These are phyloP conservation scores for Odontesthes bonariensis DNA, from an alignment of 2,113 vertebrate genomes.

Conservation along the genomic window DNA sequence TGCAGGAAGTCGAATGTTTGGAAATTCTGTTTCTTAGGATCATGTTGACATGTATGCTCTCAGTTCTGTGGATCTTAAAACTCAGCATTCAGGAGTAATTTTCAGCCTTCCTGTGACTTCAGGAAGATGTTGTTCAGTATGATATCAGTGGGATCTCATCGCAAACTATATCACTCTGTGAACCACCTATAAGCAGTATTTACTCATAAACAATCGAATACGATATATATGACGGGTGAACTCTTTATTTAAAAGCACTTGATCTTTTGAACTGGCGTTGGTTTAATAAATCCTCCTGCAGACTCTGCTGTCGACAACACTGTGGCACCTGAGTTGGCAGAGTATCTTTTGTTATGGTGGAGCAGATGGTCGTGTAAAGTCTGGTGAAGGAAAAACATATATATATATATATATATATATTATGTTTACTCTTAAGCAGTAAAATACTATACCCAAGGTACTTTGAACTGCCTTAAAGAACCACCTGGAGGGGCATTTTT, in stretches of 20 bases:
- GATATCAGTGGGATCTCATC: too few relatives aligned
- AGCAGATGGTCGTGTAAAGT: conserved; percentile 60
- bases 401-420: too few relatives aligned
- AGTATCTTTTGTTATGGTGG: conserved; percentile 32
- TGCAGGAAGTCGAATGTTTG: too few relatives aligned
- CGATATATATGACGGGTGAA: too few relatives aligned
- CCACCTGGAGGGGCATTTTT: not conserved
- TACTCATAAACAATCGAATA: not conserved
- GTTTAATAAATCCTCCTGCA: conserved; percentile 39
- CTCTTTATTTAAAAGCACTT: conserved; percentile 23
- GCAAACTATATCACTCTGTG: not conserved
- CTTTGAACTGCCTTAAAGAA: conserved; percentile 15
- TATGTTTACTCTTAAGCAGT: conserved; percentile 39
- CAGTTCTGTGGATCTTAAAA: conserved; percentile 2
- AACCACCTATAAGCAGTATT: not conserved
- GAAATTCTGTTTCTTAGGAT: too few relatives aligned
- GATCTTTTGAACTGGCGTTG: conserved; percentile 18
- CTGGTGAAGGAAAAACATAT: conserved; percentile 14
- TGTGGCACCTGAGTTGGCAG: conserved; percentile 55
- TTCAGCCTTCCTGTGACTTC: too few relatives aligned
- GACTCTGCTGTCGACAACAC: conserved; percentile 47
- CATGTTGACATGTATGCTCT: too few relatives aligned
- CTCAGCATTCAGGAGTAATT: too few relatives aligned
- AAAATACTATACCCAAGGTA: conserved; percentile 34
- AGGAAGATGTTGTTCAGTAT: too few relatives aligned